Base-by-base conservation (phyloP, 2,888 invertebrate genomes). In the Steinernema hermaphroditum region DNA sequence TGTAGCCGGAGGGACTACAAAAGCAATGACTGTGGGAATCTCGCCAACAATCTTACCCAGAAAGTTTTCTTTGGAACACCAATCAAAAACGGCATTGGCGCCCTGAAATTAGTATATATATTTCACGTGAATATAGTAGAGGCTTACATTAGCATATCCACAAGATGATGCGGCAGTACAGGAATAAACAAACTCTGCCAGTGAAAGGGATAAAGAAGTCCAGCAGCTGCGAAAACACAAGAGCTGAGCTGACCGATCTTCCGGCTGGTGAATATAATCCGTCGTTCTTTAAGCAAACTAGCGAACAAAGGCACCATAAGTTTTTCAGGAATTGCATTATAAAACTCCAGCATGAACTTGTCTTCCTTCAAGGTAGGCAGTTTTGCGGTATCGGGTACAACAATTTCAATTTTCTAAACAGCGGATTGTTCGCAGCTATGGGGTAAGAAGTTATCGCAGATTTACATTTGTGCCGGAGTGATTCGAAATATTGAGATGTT, bases 161-260 rank as follows among this genome's bases (percentile, higher is more conserved):
- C 91, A 76, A 96, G 90, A 86, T 92, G 91, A 87, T 91, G 91
- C 27, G 96, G 96, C 85, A 96, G 89, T 81, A 97, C 92, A 71
- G 96, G 96, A 88, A 97, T 96, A 88, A 93, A 97, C 86, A 97
- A 94, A 86, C 96, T 96, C 88, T 97, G 96, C 97, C 97, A 97
- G 81, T 92, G 92, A 95, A 98, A 96, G 0, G 97, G 97, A 88
- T 95, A 96, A 50, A 98, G 91, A 68, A 97, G 91, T 76, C 93
- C 92, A 87, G 94, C 94, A 22, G 95, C 94, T 16, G 96, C 96
- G 88, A 96, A 94, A 27, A 89, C 87, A 76, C 90, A 90, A 0
- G 96, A 94, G 69, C 94, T 94, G 69, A 98, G 89, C 75, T 94
- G 90, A 78, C 93, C 93, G 77, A 96, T 90, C 86, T 93, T 93